These are phyloP conservation scores for Drosophila pachea DNA, from an alignment of 1,140 invertebrate species.

Conservation along the genomic window DNA sequence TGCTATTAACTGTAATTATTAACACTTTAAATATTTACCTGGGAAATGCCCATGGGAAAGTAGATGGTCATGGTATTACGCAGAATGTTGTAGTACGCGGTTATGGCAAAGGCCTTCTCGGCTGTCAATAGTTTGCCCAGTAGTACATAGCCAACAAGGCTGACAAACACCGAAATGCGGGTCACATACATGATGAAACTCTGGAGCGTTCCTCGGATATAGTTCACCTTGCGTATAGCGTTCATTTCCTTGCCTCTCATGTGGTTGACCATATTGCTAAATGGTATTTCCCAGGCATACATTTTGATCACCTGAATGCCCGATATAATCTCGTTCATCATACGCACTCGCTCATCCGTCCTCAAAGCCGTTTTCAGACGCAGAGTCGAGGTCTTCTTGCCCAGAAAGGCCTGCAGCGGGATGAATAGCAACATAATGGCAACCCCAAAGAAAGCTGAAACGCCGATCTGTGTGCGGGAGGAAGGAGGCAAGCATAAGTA, in stretches of 20 bases:
- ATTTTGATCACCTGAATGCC: slow-evolving; percentile 96
- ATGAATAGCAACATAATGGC: slow-evolving; percentile 88
- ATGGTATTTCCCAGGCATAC: slow-evolving; percentile 92
- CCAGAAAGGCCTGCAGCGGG: slow-evolving; percentile 90
- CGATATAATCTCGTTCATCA: slow-evolving; percentile 95
- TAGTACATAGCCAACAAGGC: slow-evolving; percentile 87
- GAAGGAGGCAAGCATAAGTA: background rate
- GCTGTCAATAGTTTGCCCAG: slow-evolving; percentile 80
- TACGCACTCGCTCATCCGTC: slow-evolving; percentile 90
- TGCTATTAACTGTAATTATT: no score
- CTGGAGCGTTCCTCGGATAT: slow-evolving; percentile 86
- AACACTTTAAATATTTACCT: slow-evolving; percentile 47
- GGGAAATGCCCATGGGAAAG: slow-evolving; percentile 84
- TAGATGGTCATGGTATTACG: slow-evolving; percentile 87
- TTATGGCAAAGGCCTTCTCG: slow-evolving; percentile 88
- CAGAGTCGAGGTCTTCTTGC: slow-evolving; percentile 84
- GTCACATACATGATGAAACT: slow-evolving; percentile 88
- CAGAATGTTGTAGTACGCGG: slow-evolving; percentile 86
- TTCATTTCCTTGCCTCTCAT: slow-evolving; percentile 81
- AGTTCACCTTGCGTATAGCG: slow-evolving; percentile 83
- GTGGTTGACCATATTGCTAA: slow-evolving; percentile 83
- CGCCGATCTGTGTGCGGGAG: slow-evolving; percentile 81
- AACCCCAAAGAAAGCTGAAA: slow-evolving; percentile 88
- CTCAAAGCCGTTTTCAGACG: slow-evolving; percentile 84
- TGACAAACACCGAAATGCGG: slow-evolving; percentile 88